Base-by-base conservation (phyloP, 1,140 invertebrate species). In the Heterodera carotae region DNA sequence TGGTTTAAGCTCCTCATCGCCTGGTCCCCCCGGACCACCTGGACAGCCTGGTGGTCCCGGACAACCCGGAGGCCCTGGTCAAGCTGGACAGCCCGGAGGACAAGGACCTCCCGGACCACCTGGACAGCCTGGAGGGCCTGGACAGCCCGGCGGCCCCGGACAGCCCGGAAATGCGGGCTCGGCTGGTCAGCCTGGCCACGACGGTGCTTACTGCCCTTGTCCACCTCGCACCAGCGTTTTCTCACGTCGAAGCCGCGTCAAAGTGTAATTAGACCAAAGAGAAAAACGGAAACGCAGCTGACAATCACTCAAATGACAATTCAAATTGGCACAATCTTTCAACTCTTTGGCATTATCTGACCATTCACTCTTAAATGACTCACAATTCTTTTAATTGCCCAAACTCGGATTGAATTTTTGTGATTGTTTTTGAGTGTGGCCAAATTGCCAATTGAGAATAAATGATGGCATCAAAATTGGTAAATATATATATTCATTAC, bases 81-180 rank as follows among this genome's bases (percentile, higher is more conserved):
- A 78, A 34, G 18, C 27, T 56, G 77, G 34, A 79, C 77, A 74
- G 53, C 72, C 72, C 64, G 72, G 72, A 33, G 69, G 69, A 6
- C 76, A 80, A n/a, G 80, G 80, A 22, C 81, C 77, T 15, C 81
- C 81, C 8, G 81, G 81, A 59, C 71, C 78, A 22, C 77, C 82
- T 18, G 82, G 82, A 3, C 56, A 62, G 10, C 81, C 76, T 56
- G 74, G 75, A 34, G 75, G 77, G 15, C 78, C 82, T 66, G 76
- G 76, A 76, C 33, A 33, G 18, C 33, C 53, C 18, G 76, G 76
- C 18, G 36, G 59, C 27, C 72, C 72, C 31, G 72, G 72, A 62
- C 39, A 56, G 12, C 70, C 81, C 25, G 81, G 81, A 18, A 62
- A 56, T 15, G 78, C 81, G 31, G 81, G 81, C 3, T 60, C 70